Evolutionary conservation across 1,140 invertebrate genomes (phyloP).

Genomic region (Apocrypta bakeri): DNA sequence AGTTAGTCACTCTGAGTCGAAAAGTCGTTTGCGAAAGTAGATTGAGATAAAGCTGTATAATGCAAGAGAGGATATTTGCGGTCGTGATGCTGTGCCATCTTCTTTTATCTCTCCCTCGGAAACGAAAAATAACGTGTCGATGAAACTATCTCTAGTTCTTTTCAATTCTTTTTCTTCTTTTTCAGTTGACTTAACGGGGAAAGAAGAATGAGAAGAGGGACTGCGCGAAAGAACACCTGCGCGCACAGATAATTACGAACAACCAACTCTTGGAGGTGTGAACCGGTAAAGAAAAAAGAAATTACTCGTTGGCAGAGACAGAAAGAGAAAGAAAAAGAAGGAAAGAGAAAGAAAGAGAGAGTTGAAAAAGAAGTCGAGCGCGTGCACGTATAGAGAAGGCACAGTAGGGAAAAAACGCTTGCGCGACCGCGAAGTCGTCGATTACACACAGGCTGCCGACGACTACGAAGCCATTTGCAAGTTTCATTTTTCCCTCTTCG

Average conservation of each 20-base stretch:
- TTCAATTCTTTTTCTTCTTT: neutral
- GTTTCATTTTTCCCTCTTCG: slow-evolving; percentile 39
- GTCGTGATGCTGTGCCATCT: slow-evolving; percentile 55
- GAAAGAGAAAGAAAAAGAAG: slow-evolving; percentile 18
- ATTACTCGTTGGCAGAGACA: neutral
- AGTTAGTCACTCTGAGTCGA: neutral
- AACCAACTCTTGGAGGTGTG: neutral
- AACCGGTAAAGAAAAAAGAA: neutral
- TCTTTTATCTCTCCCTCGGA: neutral
- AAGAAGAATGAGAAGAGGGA: no score
- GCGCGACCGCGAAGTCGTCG: slow-evolving; percentile 51
- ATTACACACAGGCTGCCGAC: slow-evolving; percentile 36
- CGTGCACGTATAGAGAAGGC: neutral
- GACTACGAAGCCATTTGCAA: slow-evolving; percentile 41
- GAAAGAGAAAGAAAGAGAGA: slow-evolving; percentile 32
- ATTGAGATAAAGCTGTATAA: slow-evolving; percentile 41
- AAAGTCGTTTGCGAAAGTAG: slow-evolving; percentile 22
- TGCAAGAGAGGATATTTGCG: slow-evolving; percentile 61
- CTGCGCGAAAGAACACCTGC: neutral
- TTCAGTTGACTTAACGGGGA: neutral
- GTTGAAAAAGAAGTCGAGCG: neutral
- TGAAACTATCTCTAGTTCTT: neutral
- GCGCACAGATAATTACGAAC: neutral
- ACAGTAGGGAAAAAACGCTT: slow-evolving; percentile 8
- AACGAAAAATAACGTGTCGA: slow-evolving; percentile 22